Conservation (phyloP, 2,113 vertebrate genomes). For the Phylloscopus trochilus region DNA sequence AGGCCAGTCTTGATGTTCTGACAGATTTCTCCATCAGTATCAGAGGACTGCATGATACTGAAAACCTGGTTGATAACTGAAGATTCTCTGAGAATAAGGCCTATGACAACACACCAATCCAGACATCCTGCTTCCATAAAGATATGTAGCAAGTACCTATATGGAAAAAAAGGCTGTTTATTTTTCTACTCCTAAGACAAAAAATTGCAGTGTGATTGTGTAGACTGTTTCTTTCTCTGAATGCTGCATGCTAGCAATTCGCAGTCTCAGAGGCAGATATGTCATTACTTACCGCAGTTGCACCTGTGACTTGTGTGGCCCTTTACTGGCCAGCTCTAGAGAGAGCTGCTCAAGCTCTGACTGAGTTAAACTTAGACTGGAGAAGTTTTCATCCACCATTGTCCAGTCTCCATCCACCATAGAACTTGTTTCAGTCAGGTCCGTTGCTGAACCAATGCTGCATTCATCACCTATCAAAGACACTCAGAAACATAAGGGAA, state of each 20-base stretch:
- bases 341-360: constrained; percentile 96
- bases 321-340: constrained; percentile 95
- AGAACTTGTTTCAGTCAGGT: constrained; percentile 96
- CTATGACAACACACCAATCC: constrained; percentile 94
- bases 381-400: constrained; percentile 94
- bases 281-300: constrained; percentile 87
- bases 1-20: constrained; percentile 86
- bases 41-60: constrained; percentile 84
- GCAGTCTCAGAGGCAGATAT: not conserved
- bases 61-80: constrained; percentile 89
- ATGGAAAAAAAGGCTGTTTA: not conserved
- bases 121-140: constrained; percentile 97
- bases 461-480: constrained; percentile 88
- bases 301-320: constrained; percentile 94
- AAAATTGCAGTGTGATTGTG: not conserved
- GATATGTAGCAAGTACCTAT: constrained; percentile 92
- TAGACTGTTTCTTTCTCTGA: not conserved
- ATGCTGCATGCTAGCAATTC: not conserved
- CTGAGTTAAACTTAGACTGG: constrained; percentile 88
- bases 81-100: constrained; percentile 90
- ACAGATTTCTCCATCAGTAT: constrained; percentile 85
- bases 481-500: constrained; percentile 32
- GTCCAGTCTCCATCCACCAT: constrained; percentile 97
- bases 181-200: not conserved
- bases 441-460: constrained; percentile 96